phyloP scores from a whole-genome alignment of 2,888 invertebrate genomes.

The Priocnemis perturbator region DNA sequence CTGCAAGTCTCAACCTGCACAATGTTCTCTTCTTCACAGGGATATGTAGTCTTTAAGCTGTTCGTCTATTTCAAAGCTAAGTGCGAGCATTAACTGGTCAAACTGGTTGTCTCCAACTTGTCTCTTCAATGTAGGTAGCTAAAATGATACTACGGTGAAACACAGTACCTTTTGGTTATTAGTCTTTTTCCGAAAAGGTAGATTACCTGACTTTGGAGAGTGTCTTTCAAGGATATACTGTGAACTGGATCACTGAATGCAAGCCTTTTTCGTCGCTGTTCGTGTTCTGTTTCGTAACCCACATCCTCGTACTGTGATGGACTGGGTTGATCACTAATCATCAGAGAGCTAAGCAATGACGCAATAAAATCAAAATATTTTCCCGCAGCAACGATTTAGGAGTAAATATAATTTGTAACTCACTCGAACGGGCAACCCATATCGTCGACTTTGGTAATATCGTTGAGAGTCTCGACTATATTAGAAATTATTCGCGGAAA shows the following conservation, averaged over 20 bases:
- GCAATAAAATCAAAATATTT: background rate
- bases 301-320: conserved; percentile 76
- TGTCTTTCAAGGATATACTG: conserved; percentile 84
- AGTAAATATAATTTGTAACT: conserved; percentile 64
- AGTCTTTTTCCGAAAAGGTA: background rate
- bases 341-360: conserved; percentile 70
- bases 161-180: background rate
- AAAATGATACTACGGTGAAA: conserved; percentile 60
- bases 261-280: conserved; percentile 82
- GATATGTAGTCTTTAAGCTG: conserved; percentile 82
- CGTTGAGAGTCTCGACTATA: conserved; percentile 86
- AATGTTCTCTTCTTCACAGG: conserved; percentile 65
- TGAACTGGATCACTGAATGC: conserved; percentile 88
- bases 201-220: conserved; percentile 83
- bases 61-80: conserved; percentile 84
- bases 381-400: too few relatives aligned
- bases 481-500: conserved; percentile 85
- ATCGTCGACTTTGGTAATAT: conserved; percentile 84
- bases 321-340: conserved; percentile 74
- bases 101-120: conserved; percentile 87
- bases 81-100: conserved; percentile 83
- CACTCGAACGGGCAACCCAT: conserved; percentile 79
- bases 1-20: conserved; percentile 23
- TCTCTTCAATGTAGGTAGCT: conserved; percentile 83
- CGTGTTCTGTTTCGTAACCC: conserved; percentile 84